These are phyloP conservation scores for Spodoptera exigua DNA, from an alignment of 2,888 invertebrate genomes.

Conservation along the genomic window DNA sequence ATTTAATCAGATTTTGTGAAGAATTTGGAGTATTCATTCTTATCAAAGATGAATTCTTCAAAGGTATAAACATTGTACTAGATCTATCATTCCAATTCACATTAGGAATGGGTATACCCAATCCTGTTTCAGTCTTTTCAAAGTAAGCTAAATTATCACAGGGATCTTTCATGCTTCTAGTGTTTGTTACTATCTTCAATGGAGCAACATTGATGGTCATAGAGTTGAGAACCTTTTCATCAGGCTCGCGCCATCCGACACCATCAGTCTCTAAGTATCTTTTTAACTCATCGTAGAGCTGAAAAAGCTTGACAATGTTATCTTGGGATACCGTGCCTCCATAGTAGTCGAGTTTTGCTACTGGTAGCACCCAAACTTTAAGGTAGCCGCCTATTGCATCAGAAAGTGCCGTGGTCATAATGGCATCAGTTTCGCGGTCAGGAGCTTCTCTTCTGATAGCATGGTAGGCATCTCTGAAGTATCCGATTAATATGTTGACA, in stretches of 20 bases:
- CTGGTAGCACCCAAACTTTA: slow-evolving; percentile 89
- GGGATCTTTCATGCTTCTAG: slow-evolving; percentile 61
- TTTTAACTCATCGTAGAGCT: slow-evolving; percentile 89
- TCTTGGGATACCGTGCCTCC: slow-evolving; percentile 89
- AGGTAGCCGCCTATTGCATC: slow-evolving; percentile 90
- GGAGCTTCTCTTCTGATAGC: slow-evolving; percentile 67
- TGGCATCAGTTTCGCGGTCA: slow-evolving; percentile 59
- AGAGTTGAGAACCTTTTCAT: slow-evolving; percentile 63
- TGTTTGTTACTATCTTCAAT: slow-evolving; percentile 42
- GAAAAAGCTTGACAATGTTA: slow-evolving; percentile 86
- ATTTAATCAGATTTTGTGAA: slow-evolving; percentile 85
- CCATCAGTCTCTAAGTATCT: slow-evolving; percentile 89
- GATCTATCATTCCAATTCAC: slow-evolving; percentile 88
- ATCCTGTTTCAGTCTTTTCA: slow-evolving; percentile 67
- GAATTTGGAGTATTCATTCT: slow-evolving; percentile 66
- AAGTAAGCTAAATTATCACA: slow-evolving; percentile 75
- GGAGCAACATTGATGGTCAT: slow-evolving; percentile 68
- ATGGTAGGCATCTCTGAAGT: slow-evolving; percentile 69
- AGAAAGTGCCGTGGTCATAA: slow-evolving; percentile 79
- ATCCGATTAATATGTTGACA: slow-evolving; percentile 66
- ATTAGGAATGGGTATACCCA: slow-evolving; percentile 88
- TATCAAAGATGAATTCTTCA: slow-evolving; percentile 77
- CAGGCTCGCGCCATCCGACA: slow-evolving; percentile 85
- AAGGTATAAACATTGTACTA: slow-evolving; percentile 90
- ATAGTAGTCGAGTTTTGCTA: slow-evolving; percentile 90